These are phyloP conservation scores for Porites lobata DNA, from an alignment of 92 coral and sea anemone species.

Conservation along the genomic window DNA sequence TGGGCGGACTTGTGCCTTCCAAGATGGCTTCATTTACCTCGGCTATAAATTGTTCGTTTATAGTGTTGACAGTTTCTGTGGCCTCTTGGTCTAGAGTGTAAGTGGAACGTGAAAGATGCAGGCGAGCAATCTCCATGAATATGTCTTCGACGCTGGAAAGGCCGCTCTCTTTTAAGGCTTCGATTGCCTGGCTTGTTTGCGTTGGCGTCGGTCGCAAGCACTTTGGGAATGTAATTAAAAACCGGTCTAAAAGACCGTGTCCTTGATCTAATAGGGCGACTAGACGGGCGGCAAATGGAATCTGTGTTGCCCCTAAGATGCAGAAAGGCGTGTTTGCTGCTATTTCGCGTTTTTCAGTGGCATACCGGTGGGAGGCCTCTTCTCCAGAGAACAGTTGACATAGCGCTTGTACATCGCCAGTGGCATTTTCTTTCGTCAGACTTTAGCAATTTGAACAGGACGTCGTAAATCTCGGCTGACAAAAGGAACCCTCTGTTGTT, in stretches of 20 bases:
- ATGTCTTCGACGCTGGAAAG: constrained; percentile 14
- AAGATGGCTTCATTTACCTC: constrained; percentile 52
- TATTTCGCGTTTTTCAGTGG: constrained; percentile 46
- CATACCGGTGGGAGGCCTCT: constrained; percentile 17
- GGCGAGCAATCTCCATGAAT: constrained; percentile 18
- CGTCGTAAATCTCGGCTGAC: constrained; percentile 46
- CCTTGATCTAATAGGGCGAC: constrained; percentile 47
- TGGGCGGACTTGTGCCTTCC: constrained; percentile 39
- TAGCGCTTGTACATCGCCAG: constrained; percentile 35
- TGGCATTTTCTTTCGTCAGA: constrained; percentile 58
- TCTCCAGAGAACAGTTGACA: constrained; percentile 63
- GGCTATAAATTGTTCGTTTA: constrained; percentile 34
- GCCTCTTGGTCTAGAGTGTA: constrained; percentile 29
- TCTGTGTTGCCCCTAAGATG: constrained; percentile 47
- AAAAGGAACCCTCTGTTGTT: constrained; percentile 14
- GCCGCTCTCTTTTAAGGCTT: constrained; percentile 3
- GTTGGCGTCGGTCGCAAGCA: not conserved
- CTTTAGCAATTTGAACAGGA: constrained; percentile 49
- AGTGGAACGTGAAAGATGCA: not conserved
- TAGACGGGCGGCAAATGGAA: constrained; percentile 36
- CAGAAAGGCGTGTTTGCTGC: constrained; percentile 27
- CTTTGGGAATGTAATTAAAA: not conserved
- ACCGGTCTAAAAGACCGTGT: constrained; percentile 30
- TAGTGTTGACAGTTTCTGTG: not conserved
- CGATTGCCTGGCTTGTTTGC: constrained; percentile 3